These are phyloP conservation scores for Pseudanteris insignis DNA, from an alignment of 2,888 invertebrate species.

Conservation along the genomic window DNA sequence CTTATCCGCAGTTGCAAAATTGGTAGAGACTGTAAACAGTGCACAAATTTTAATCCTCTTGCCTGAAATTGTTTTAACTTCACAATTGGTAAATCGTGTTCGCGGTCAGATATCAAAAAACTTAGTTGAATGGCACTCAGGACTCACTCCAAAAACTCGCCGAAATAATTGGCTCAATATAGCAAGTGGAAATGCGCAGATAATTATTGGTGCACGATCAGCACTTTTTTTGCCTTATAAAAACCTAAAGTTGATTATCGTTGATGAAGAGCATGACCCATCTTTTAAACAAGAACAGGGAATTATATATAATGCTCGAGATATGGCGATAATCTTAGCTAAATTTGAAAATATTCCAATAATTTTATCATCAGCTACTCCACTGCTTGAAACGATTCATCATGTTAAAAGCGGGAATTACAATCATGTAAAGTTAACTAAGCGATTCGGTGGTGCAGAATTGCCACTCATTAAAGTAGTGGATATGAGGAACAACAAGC, in stretches of 20 bases:
- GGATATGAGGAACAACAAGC: conserved; percentile 12
- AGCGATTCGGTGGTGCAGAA: conserved; percentile 15
- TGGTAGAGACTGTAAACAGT: no score
- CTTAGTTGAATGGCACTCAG: conserved; percentile 15
- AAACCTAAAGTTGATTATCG: conserved; percentile 17
- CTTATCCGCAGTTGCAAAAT: no score
- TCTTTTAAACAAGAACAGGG: conserved; percentile 22
- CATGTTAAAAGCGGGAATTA: conserved; percentile 18
- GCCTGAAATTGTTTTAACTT: conserved; percentile 19
- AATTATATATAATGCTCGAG: conserved; percentile 19
- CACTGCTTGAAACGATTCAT: conserved; percentile 13
- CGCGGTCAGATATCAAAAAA: conserved; percentile 10
- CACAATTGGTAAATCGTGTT: conserved; percentile 15
- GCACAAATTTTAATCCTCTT: conserved; percentile 15
- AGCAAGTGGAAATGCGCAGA: conserved; percentile 8
- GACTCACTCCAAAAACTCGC: conserved; percentile 13
- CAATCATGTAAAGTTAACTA: conserved; percentile 15
- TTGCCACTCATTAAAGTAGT: conserved; percentile 15
- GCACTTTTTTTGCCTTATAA: conserved; percentile 21
- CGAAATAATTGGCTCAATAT: conserved; percentile 9
- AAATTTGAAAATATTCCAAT: conserved; percentile 19
- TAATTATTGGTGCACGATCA: conserved; percentile 17
- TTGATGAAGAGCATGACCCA: conserved; percentile 23
- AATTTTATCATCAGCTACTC: conserved; percentile 18
- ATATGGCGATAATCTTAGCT: conserved; percentile 18